Percentiles rank a stretch among this genome's conserved stretches.
phyloP scores from a whole-genome alignment of 2,797 vertebrate genomes.

The Microhierax caerulescens region DNA sequence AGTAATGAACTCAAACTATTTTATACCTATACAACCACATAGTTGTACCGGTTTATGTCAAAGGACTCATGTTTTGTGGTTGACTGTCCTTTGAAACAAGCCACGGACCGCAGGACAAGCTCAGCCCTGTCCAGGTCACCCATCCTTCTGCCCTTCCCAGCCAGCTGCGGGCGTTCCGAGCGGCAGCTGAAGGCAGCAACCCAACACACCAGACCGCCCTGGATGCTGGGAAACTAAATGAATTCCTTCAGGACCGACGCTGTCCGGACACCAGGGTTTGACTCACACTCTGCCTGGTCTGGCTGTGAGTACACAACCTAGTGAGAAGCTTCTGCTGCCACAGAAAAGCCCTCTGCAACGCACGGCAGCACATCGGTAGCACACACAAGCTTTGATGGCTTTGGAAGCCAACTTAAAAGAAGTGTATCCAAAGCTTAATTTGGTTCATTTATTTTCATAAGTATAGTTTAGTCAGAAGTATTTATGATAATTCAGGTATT shows the following conservation, averaged over 20 bases:
- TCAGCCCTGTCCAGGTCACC: rapidly evolving
- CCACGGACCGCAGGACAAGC: rapidly evolving
- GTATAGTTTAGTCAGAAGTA: not conserved
- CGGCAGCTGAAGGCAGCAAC: not conserved
- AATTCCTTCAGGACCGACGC: rapidly evolving
- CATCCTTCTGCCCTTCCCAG: not conserved
- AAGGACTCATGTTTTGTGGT: not conserved
- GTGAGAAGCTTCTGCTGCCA: not conserved
- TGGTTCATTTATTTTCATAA: not conserved
- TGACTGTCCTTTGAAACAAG: not conserved
- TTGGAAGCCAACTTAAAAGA: not conserved
- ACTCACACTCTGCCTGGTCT: not conserved
- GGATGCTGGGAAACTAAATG: not conserved
- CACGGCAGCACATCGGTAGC: not conserved
- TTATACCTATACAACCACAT: too few species aligned
- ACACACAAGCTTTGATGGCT: not conserved
- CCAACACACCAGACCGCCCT: not conserved
- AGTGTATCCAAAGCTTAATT: not conserved
- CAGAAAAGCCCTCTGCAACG: not conserved
- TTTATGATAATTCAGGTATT: not conserved
- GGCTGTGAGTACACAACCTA: not conserved
- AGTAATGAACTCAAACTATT: not conserved
- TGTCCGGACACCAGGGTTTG: not conserved
- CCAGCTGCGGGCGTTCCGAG: rapidly evolving
- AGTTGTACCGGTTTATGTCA: too few species aligned